Evolutionary conservation across 2,113 vertebrate genomes (phyloP).

Genomic region (Ptilonorhynchus violaceus): DNA sequence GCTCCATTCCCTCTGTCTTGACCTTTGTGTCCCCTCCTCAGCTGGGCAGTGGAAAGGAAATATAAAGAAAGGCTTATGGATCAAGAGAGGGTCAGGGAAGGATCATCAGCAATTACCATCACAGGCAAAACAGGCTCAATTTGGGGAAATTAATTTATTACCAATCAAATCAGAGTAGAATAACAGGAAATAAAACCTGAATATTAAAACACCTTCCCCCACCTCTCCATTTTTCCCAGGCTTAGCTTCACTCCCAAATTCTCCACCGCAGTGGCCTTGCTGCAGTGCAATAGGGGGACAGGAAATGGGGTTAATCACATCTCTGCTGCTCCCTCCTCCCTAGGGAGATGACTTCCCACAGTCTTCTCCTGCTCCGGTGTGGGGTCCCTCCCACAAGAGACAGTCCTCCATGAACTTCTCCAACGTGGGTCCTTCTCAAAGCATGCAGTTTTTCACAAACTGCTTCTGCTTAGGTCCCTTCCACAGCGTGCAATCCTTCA

Average conservation of each 20-base stretch:
- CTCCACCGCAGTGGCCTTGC: neutral
- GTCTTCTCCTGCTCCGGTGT: neutral
- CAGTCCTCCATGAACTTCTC: neutral
- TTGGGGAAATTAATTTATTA: neutral
- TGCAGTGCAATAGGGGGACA: accelerated
- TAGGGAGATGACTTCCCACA: accelerated
- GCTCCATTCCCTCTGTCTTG: neutral
- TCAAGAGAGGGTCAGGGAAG: neutral
- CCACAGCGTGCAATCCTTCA: neutral
- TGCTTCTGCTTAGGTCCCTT: neutral
- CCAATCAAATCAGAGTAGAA: neutral
- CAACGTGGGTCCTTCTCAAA: neutral
- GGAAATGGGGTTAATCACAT: neutral
- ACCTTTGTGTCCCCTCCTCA: neutral
- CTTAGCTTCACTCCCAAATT: neutral
- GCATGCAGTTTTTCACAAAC: neutral
- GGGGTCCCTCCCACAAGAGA: neutral
- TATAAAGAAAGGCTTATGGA: neutral
- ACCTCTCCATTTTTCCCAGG: neutral
- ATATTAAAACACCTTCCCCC: neutral
- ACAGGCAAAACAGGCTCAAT: neutral
- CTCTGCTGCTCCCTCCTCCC: neutral
- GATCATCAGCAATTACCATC: neutral
- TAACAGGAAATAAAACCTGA: neutral
- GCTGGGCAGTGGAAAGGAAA: neutral